Conservation (phyloP, 1,140 invertebrate species). For the Globodera ellingtonae region DNA sequence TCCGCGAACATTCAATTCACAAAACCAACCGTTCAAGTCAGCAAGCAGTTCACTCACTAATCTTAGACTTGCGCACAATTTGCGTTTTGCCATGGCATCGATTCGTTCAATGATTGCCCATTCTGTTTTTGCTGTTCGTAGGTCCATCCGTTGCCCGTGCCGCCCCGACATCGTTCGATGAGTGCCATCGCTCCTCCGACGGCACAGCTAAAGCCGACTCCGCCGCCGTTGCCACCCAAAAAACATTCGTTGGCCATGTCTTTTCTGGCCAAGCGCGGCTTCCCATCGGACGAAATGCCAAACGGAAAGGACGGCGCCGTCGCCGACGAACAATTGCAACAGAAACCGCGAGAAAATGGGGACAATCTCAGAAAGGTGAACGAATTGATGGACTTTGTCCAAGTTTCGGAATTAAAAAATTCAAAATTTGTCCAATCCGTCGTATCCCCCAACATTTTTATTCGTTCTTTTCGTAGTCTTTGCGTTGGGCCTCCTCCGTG, state of each 20-base stretch:
- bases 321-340: not conserved
- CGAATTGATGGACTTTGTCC: no score
- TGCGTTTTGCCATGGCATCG: not conserved
- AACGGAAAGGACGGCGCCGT: not conserved
- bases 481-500: not conserved
- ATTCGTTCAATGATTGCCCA: not conserved
- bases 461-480: not conserved
- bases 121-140: not conserved
- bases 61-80: not conserved
- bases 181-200: constrained; percentile 7
- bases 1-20: not conserved
- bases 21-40: constrained; percentile 25
- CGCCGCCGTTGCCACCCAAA: constrained; percentile 28
- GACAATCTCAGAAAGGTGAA: not conserved
- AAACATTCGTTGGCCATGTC: constrained; percentile 20
- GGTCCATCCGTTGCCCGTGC: constrained; percentile 27
- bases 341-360: not conserved
- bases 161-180: constrained; percentile 11
- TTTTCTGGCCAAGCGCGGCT: constrained; percentile 4
- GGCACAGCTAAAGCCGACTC: not conserved
- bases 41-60: not conserved
- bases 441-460: no score
- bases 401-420: no score
- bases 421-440: no score
- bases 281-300: constrained; percentile 1